Evolutionary conservation across 1,140 invertebrate species (phyloP).

Genomic region (Cataglyphis hispanica): DNA sequence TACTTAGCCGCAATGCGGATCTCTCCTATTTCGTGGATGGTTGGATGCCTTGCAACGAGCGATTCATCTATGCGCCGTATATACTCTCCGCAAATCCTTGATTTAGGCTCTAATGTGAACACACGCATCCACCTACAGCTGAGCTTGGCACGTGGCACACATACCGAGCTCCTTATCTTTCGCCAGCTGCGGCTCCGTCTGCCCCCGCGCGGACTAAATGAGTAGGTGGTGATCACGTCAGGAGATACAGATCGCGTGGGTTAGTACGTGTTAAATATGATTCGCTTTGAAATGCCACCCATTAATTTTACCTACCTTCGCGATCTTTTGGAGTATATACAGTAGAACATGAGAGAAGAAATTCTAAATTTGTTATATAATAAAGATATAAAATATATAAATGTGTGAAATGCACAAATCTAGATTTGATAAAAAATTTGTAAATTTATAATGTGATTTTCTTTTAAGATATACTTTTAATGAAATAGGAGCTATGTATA

Average conservation of each 20-base stretch:
- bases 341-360: neutral
- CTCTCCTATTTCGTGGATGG: slow-evolving; percentile 55
- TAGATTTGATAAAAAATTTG: too few species aligned
- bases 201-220: slow-evolving; percentile 10
- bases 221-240: slow-evolving; percentile 41
- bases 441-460: too few species aligned
- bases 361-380: neutral
- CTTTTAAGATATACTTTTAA: too few species aligned
- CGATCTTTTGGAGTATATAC: neutral
- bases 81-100: slow-evolving; percentile 60
- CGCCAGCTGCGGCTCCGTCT: slow-evolving; percentile 23
- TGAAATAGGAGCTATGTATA: too few species aligned
- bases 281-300: slow-evolving; percentile 10
- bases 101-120: slow-evolving; percentile 45
- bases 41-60: slow-evolving; percentile 41
- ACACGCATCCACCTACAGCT: slow-evolving; percentile 8
- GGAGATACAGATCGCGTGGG: neutral
- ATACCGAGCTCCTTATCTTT: slow-evolving; percentile 60
- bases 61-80: slow-evolving; percentile 33
- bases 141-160: slow-evolving; percentile 8
- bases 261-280: neutral
- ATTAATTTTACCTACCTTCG: neutral
- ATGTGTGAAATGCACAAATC: too few species aligned
- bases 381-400: neutral
- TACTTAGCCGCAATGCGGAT: slow-evolving; percentile 75